Conservation (phyloP, 2,797 vertebrate species). For the Harpagifer antarcticus region DNA sequence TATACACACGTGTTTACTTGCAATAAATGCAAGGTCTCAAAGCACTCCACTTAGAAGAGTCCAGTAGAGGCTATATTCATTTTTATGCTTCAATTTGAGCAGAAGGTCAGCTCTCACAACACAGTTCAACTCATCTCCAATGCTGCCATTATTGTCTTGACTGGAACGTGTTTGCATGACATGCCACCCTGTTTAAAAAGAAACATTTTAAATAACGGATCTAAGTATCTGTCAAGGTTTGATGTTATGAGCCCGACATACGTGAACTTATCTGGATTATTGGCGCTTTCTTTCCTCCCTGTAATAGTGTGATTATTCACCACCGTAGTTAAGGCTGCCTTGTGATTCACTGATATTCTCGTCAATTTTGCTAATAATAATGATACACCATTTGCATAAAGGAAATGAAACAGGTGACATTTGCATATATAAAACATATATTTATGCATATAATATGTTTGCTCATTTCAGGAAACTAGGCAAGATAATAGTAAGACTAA, state of each 20-base stretch:
- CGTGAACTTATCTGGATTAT: conserved; percentile 68
- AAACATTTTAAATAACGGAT: conserved; percentile 54
- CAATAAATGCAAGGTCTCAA: conserved; percentile 54
- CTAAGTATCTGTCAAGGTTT: conserved; percentile 63
- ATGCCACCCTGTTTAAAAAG: conserved; percentile 26
- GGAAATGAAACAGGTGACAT: conserved; percentile 83
- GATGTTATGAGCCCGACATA: conserved; percentile 52
- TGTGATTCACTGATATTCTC: conserved; percentile 73
- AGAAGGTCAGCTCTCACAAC: conserved; percentile 51
- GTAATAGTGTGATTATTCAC: conserved; percentile 75
- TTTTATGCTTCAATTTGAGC: conserved; percentile 32
- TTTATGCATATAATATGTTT: conserved; percentile 79
- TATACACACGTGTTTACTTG: conserved; percentile 62
- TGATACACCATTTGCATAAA: conserved; percentile 81
- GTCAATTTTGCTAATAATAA: conserved; percentile 80
- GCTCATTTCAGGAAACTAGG: conserved; percentile 75
- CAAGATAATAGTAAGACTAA: conserved; percentile 77
- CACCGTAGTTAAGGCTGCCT: conserved; percentile 55
- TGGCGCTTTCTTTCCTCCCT: conserved; percentile 42
- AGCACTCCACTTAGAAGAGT: conserved; percentile 54
- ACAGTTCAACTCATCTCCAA: conserved; percentile 35
- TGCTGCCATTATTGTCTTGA: conserved; percentile 41
- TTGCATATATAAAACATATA: conserved; percentile 84
- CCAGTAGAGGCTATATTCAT: conserved; percentile 19
- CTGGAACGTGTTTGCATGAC: conserved; percentile 23